These are phyloP conservation scores for Xylocampa areola DNA, from an alignment of 2,888 invertebrate genomes.

Conservation along the genomic window DNA sequence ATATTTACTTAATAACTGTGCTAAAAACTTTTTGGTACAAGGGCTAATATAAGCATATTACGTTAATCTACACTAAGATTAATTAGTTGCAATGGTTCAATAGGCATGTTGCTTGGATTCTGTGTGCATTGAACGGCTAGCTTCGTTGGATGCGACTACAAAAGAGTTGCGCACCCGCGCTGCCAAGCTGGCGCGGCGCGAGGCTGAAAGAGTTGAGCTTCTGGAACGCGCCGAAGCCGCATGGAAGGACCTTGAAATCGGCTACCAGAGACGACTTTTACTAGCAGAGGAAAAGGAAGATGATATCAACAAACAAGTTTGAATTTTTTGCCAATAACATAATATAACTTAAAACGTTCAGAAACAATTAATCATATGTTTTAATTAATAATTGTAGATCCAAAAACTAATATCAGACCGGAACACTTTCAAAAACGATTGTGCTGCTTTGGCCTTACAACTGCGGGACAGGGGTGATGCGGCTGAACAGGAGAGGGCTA, in stretches of 20 bases:
- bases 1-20: too few species aligned
- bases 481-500: conserved; percentile 64
- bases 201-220: conserved; percentile 76
- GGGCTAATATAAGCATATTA: too few species aligned
- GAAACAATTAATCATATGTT: background rate
- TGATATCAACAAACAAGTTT: conserved; percentile 73
- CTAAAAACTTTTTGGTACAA: too few species aligned
- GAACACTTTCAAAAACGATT: conserved; percentile 65
- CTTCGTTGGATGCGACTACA: conserved; percentile 68
- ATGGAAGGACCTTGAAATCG: conserved; percentile 80
- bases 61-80: too few species aligned
- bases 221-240: conserved; percentile 81
- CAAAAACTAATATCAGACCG: conserved; percentile 73
- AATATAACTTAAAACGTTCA: background rate
- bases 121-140: conserved; percentile 67
- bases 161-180: conserved; percentile 73
- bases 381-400: conserved; percentile 63
- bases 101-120: conserved; percentile 77
- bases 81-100: too few species aligned
- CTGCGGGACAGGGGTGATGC: conserved; percentile 60
- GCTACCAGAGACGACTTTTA: conserved; percentile 74
- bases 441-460: conserved; percentile 56
- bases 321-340: too few species aligned
- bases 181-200: conserved; percentile 70
- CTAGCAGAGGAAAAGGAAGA: conserved; percentile 76